Evolutionary conservation across 2,797 vertebrate genomes (phyloP), one percentile per base, ranked within the genome.

Genomic region (Malurus leucopterus): DNA sequence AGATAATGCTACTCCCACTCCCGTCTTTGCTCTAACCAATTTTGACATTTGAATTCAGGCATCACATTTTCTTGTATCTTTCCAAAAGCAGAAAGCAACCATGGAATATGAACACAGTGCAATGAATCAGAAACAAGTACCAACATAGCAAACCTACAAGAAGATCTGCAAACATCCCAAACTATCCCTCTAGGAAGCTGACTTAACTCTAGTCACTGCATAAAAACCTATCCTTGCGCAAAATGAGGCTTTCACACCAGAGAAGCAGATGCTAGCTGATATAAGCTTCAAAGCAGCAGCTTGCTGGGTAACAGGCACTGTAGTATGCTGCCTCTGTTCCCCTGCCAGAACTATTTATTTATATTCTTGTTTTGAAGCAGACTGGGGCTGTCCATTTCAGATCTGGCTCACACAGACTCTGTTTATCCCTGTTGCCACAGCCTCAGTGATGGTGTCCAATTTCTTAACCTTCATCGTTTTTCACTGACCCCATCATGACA

Each of bases 341-440:
- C 83, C 70, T 74, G 91, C 91, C 65, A 91, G 75, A 73, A 59
- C 81, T 70, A 64, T 89, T 95, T 94, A 96, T 96, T 96, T 95
- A 94, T 88, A 93, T 72, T 94, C 89, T 46, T 86, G 91, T 90
- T 95, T 79, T 72, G 76, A 92, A 88, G 87, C 65, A 88, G 86
- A 74, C 70, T 77, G 72, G 51, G 86, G 79, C 74, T 75, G 88
- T 51, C 93, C 82, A 58, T 89, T 92, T 74, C 70, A 83, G 74
- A 89, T 67, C 79, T 89, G 93, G 86, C 86, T 93, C 68, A 73
- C 21, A 10, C 79, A 84, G 73, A 50, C 68, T 70, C 69, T 94
- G 93, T 95, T 94, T 93, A 94, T 92, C 92, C 72, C 84, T 68
- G 74, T 51, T 71, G 86, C 82, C 73, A 75, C 79, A 73, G 91